These are phyloP conservation scores for Oncopeltus fasciatus DNA, from an alignment of 1,140 invertebrate genomes.

Conservation along the genomic window DNA sequence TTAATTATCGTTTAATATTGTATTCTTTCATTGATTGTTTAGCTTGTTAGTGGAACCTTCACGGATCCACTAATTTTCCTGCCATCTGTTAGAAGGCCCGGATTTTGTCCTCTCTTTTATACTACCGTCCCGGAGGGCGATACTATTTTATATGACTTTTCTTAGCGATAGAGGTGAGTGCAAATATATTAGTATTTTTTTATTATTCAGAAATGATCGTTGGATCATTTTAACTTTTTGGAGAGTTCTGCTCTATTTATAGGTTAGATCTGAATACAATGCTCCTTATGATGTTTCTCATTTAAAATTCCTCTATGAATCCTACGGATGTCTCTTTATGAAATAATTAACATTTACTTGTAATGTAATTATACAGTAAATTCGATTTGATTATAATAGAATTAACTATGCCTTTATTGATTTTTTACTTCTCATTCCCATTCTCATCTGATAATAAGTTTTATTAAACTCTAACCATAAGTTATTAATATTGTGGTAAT, in stretches of 20 bases:
- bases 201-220: background rate
- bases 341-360: no score
- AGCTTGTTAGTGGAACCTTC: conserved; percentile 7
- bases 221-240: background rate
- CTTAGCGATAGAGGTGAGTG: conserved; percentile 24
- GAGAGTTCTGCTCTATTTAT: conserved; percentile 1
- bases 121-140: conserved; percentile 24
- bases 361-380: no score
- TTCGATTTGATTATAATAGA: no score
- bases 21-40: background rate
- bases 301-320: no score
- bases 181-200: conserved; percentile 1
- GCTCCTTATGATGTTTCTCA: no score
- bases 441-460: no score
- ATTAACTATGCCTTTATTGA: no score
- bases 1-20: background rate
- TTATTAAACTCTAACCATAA: no score
- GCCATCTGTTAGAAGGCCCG: conserved; percentile 12
- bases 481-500: no score
- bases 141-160: conserved; percentile 27
- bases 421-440: no score
- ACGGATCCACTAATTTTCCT: conserved; percentile 9
- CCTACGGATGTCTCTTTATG: no score
- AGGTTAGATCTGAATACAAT: background rate
- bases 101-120: conserved; percentile 9